Conservation (phyloP, 2,113 vertebrate genomes). For the Sprattus sprattus region DNA sequence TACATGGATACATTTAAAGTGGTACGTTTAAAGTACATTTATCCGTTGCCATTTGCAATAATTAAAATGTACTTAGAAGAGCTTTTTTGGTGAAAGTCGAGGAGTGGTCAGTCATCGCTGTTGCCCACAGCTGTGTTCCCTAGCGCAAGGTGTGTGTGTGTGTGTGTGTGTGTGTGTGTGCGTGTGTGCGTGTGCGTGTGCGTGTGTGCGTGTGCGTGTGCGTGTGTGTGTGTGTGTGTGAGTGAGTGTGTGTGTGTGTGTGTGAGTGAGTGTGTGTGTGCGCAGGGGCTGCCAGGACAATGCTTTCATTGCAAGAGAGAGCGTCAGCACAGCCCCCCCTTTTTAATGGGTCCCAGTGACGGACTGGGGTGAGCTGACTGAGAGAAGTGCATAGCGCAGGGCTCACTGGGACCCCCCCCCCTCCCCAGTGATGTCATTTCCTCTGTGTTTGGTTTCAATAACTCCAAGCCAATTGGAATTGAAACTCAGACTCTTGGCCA, state of each 20-base stretch:
- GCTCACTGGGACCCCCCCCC: constrained; percentile 16
- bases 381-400: constrained; percentile 17
- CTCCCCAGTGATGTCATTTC: constrained; percentile 41
- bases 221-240: too few relatives aligned
- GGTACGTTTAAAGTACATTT: constrained; percentile 1
- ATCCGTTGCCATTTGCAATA: neutral
- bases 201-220: too few relatives aligned
- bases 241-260: too few relatives aligned
- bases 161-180: too few relatives aligned
- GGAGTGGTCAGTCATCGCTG: constrained; percentile 14
- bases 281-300: constrained; percentile 38
- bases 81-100: constrained; percentile 28
- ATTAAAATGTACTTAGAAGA: neutral
- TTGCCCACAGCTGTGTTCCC: constrained; percentile 40
- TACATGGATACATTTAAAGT: neutral
- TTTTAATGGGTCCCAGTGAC: constrained; percentile 22
- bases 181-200: too few relatives aligned
- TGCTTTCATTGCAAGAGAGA: constrained; percentile 41
- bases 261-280: too few relatives aligned
- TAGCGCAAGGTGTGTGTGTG: too few relatives aligned
- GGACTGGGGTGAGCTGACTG: constrained; percentile 15
- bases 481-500: constrained; percentile 33
- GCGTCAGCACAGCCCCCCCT: constrained; percentile 25
- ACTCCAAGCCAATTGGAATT: constrained; percentile 20
- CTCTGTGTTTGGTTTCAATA: constrained; percentile 44